These are phyloP conservation scores for Lochmaea capreae DNA, from an alignment of 2,888 invertebrate species.

Conservation along the genomic window DNA sequence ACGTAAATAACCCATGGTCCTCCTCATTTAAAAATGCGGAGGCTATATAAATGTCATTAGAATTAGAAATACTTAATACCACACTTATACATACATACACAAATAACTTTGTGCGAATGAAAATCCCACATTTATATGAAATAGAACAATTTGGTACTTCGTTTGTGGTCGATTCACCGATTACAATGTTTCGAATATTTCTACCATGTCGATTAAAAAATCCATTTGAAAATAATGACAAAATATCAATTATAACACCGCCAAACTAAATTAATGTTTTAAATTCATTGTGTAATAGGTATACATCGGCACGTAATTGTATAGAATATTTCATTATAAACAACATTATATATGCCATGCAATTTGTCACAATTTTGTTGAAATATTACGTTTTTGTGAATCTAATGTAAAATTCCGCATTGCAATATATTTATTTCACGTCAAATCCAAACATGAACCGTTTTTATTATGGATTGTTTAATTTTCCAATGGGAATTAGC, in stretches of 20 bases:
- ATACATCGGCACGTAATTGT: constrained; percentile 14
- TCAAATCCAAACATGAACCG: constrained; percentile 16
- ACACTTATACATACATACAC: too few species aligned
- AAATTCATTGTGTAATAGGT: constrained; percentile 21
- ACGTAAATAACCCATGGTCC: too few species aligned
- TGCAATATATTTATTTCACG: constrained; percentile 29
- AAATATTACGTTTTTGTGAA: constrained; percentile 31
- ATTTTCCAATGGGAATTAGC: constrained; percentile 24
- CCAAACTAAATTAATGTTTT: constrained; percentile 21
- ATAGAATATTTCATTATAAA: constrained; percentile 27
- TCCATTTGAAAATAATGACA: not conserved
- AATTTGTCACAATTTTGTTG: constrained; percentile 23
- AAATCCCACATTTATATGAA: too few species aligned
- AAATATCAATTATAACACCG: not conserved
- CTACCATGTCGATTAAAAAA: not conserved
- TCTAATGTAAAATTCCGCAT: constrained; percentile 28
- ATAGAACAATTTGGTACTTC: not conserved
- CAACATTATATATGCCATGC: constrained; percentile 19
- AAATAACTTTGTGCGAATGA: too few species aligned
- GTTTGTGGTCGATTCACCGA: not conserved
- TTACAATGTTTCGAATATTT: not conserved
- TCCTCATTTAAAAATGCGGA: too few species aligned
- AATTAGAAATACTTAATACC: too few species aligned
- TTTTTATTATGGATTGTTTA: constrained; percentile 31
- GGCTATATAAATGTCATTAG: too few species aligned